Conservation (phyloP, 2,797 vertebrate genomes). For the Threskiornis aethiopicus region DNA sequence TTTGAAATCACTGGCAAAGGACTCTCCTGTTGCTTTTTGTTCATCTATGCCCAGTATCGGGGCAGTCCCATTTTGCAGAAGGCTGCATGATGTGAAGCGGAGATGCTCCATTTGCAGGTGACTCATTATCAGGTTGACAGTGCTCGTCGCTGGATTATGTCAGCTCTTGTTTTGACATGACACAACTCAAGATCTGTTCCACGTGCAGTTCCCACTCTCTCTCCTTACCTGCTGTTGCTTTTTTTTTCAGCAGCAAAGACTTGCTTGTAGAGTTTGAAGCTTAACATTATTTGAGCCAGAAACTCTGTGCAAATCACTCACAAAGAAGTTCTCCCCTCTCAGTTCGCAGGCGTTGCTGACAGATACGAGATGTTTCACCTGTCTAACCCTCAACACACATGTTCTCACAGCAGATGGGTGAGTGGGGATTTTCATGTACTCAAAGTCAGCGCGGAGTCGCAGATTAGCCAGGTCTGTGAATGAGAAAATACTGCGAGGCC, state of each 20-base stretch:
- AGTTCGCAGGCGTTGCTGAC: neutral
- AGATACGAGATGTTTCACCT: constrained; percentile 27
- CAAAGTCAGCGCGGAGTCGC: neutral
- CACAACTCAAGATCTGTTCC: neutral
- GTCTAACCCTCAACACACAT: constrained; percentile 1
- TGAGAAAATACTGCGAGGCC: neutral
- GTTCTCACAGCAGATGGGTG: neutral
- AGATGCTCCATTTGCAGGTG: neutral
- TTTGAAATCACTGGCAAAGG: neutral
- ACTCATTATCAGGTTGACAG: neutral
- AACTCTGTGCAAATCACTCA: constrained; percentile 1
- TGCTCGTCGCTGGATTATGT: neutral
- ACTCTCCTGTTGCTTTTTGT: neutral
- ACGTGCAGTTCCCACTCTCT: neutral
- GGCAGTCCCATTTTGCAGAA: neutral
- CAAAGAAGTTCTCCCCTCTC: neutral
- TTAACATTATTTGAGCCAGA: neutral
- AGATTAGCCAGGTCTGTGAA: neutral
- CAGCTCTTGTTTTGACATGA: constrained; percentile 1
- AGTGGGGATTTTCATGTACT: neutral
- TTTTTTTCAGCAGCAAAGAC: neutral
- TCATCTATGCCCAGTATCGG: neutral
- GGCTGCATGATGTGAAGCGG: accelerated
- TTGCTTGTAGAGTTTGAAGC: neutral
- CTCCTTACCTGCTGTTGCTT: neutral